Conservation (phyloP, 2,888 invertebrate genomes). For the Nezara viridula region DNA sequence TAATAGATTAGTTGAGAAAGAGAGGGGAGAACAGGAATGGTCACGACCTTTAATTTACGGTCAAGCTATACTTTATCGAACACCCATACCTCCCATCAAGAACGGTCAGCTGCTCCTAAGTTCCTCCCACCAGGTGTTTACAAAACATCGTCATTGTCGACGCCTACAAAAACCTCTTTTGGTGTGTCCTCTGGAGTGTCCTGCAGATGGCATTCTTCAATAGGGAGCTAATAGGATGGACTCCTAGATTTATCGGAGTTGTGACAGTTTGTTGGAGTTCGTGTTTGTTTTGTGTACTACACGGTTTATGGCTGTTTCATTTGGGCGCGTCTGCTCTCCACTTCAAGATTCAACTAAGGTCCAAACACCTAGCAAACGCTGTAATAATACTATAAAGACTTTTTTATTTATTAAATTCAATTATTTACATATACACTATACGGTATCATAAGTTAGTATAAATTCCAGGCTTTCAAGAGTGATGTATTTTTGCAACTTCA, state of each 20-base stretch:
- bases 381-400: too few relatives aligned
- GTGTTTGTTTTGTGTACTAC: background rate
- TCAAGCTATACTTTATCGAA: background rate
- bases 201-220: conserved; percentile 14
- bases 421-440: too few relatives aligned
- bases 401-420: too few relatives aligned
- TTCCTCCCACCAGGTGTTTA: conserved; percentile 39
- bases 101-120: background rate
- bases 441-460: too few relatives aligned
- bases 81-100: background rate
- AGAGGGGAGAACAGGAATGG: too few relatives aligned
- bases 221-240: conserved; percentile 33
- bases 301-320: conserved; percentile 3
- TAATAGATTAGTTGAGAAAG: too few relatives aligned
- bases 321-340: background rate
- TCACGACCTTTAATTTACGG: too few relatives aligned
- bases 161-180: conserved; percentile 1
- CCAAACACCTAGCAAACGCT: too few relatives aligned
- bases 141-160: background rate
- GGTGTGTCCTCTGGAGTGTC: conserved; percentile 24
- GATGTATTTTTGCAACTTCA: too few relatives aligned
- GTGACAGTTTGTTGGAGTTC: conserved; percentile 15
- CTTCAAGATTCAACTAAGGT: background rate
- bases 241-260: conserved; percentile 1
- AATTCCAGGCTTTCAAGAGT: too few relatives aligned